Base-by-base conservation (phyloP, 2,797 vertebrate species). In the Toxotes lorentzi region DNA sequence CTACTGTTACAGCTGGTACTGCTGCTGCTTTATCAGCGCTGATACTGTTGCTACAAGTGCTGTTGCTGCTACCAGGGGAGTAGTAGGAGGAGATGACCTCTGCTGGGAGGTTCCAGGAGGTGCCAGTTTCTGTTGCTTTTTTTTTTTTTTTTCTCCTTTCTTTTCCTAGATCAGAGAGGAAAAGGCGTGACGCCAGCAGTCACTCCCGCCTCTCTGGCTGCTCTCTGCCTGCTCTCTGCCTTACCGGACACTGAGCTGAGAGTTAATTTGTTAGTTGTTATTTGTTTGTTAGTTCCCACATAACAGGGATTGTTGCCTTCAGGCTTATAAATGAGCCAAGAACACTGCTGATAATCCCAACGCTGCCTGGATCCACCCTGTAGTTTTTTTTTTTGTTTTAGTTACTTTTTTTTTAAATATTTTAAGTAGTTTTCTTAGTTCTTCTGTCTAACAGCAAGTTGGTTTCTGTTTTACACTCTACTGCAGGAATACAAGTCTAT, bases 41-140 rank as follows among this genome's bases (percentile, higher is more conserved):
- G 10, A 0, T 19, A 5, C 10, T 27, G 2, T 7, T 21, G 4
- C 14, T 41, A 9, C 40, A 11, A 32, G 35, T 21, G 4, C 40
- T 59, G 43, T 64, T 48, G 50, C 14, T 64, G 13, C 59, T 53
- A 7, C 41, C 0, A 10, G 53, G 30, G 65, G 35, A 73, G 64
- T 34, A 16, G 70, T 17, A 84, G 85, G 82, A 82, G 88, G 86
- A 86, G 80, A 78, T 87, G 84, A 79, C 78, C 89, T 85, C 77
- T 78, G 65, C 86, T 85, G 88, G 90, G 90, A 91, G 86, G 89
- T 89, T 86, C 81, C 76, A 73, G 70, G 70, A 73, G 70, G 60
- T 86, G 66, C 79, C 86, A 86, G 34, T 79, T 76, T 79, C 78
- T 86, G 56, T 75, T 73, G 11, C 41, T 34, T 45, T 12, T 19